Evolutionary conservation across 2,888 invertebrate species (phyloP).

Genomic region (Drosophila colorata): DNA sequence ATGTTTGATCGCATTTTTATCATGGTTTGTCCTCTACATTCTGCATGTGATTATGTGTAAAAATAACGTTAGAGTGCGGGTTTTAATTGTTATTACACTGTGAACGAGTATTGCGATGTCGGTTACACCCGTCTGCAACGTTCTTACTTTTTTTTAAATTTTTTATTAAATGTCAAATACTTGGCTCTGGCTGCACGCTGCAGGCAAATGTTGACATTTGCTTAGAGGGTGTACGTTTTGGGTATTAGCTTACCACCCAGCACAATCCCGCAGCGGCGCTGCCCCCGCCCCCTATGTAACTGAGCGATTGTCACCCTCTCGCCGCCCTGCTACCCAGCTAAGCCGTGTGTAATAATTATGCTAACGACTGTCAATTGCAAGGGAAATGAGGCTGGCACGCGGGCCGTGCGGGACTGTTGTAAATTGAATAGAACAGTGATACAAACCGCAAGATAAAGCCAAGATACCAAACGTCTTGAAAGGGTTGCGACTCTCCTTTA

Average conservation of each 20-base stretch:
- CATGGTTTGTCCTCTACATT: too few species aligned
- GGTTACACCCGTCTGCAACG: too few species aligned
- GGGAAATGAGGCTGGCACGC: constrained; percentile 3
- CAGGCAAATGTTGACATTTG: constrained; percentile 53
- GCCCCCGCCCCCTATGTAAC: constrained; percentile 4
- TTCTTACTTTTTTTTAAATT: background rate
- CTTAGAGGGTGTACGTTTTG: constrained; percentile 30
- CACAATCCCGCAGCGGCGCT: background rate
- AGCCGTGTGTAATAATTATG: constrained; percentile 80
- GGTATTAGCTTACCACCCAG: constrained; percentile 58
- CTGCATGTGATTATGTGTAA: too few species aligned
- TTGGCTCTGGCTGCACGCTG: constrained; percentile 22
- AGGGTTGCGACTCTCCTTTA: constrained; percentile 40
- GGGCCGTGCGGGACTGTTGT: constrained; percentile 40
- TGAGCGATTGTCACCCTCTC: constrained; percentile 13
- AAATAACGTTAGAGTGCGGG: too few species aligned
- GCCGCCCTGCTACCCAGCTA: constrained; percentile 34
- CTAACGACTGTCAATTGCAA: constrained; percentile 79
- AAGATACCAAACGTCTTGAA: constrained; percentile 26
- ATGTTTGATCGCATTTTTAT: too few species aligned
- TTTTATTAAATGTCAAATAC: constrained; percentile 67
- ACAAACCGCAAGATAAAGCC: constrained; percentile 71
- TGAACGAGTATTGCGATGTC: too few species aligned
- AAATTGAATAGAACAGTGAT: constrained; percentile 66
- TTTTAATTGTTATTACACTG: too few species aligned